Evolutionary conservation across 2,888 invertebrate species (phyloP).

Genomic region (Epinotia bilunana): DNA sequence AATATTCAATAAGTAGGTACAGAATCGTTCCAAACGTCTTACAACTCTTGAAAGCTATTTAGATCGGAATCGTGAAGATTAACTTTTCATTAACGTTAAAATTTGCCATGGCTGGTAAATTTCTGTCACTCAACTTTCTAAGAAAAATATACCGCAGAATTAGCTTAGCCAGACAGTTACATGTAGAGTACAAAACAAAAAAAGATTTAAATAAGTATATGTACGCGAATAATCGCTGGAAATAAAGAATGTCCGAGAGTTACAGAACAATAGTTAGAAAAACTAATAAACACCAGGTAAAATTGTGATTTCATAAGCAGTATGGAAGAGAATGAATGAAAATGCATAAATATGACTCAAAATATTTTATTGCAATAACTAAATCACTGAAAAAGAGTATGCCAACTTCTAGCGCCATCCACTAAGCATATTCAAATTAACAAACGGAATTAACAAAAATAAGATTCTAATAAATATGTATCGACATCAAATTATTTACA

Average conservation of each 20-base stretch:
- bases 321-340: constrained; percentile 2
- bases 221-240: not conserved
- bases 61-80: constrained; percentile 38
- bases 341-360: constrained; percentile 64
- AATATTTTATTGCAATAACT: constrained; percentile 79
- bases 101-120: constrained; percentile 19
- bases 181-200: not conserved
- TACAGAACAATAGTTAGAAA: not conserved
- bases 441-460: constrained; percentile 67
- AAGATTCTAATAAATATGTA: constrained; percentile 62
- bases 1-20: constrained; percentile 24
- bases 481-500: constrained; percentile 73
- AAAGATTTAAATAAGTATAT: not conserved
- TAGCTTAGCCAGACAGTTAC: not conserved
- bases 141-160: not conserved
- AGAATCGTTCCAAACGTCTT: constrained; percentile 36
- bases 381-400: constrained; percentile 77
- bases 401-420: constrained; percentile 67
- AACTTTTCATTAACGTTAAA: constrained; percentile 36
- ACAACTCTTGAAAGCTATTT: constrained; percentile 35
- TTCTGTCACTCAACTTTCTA: not conserved
- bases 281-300: no score
- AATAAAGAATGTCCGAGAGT: not conserved
- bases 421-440: constrained; percentile 71
- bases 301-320: no score